Evolutionary conservation across 2,113 vertebrate species (phyloP), one percentile per base, ranked within the genome.

Genomic region (Nyctereutes procyonoides): DNA sequence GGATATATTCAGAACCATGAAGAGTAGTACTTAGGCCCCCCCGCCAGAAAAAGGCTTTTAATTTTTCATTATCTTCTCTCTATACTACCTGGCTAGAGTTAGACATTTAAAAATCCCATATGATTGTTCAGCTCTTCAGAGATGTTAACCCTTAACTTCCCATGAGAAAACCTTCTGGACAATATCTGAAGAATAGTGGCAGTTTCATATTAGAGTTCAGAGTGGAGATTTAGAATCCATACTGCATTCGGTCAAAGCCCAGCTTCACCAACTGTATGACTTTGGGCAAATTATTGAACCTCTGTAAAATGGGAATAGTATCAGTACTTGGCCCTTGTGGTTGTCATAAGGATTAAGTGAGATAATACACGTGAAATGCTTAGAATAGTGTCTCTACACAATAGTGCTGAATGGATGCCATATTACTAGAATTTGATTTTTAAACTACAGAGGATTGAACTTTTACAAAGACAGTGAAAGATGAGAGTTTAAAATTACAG

Each of bases 51-150:
- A 86, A 85, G 63, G 80, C 77, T 94, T 93, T 95, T 48, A 93
- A 92, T 87, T 92, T 97, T 92, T 95, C 55, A 62, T 92, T 88
- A 83, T 90, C 89, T 93, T 88, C 74, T 91, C 43, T 43, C n/a
- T 30, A n/a, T 4, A 95, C 48, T 88, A 76, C 92, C 97, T 96
- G 71, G 67, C 85, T 94, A 16, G 53, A 91, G 48, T 85, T 79
- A 53, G 83, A 95, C 51, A 60, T 90, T 95, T 96, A 63, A 82
- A 94, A 88, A 86, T 53, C 48, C 53, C 48, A 51, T 55, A 65
- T 56, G 88, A 88, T 53, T 30, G 28, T 53, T 93, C 80, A 85
- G 17, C 22, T 56, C n/a, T 67, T 97, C 77, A 82, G 84, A 84
- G 67, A 76, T 65, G 28, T 93, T 97, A 88, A 97, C 71, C 3